Percentiles rank a stretch among this genome's conserved stretches.
Evolutionary conservation across 2,797 vertebrate genomes (phyloP).

Genomic region (Leptodactylus fallax): DNA sequence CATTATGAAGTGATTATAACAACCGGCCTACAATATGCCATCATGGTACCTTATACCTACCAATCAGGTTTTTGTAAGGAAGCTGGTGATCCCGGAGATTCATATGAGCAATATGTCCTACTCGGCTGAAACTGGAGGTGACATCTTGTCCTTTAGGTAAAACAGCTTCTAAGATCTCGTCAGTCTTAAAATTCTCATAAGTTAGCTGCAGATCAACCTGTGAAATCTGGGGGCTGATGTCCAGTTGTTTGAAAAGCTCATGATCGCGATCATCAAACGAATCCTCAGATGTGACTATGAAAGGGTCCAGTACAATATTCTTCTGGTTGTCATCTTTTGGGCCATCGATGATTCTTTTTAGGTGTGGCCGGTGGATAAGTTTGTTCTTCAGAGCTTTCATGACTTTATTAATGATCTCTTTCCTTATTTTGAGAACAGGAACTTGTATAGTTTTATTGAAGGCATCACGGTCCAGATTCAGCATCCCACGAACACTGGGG

Average conservation of each 20-base stretch:
- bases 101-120: conserved; percentile 95
- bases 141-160: conserved; percentile 92
- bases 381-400: conserved; percentile 83
- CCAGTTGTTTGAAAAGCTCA: conserved; percentile 77
- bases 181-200: conserved; percentile 90
- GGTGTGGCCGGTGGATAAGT: conserved; percentile 83
- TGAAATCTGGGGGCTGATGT: conserved; percentile 77
- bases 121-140: conserved; percentile 89
- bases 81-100: conserved; percentile 96
- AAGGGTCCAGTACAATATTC: conserved; percentile 88
- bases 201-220: conserved; percentile 82
- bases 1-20: too few relatives aligned
- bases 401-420: conserved; percentile 78
- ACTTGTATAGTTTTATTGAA: conserved; percentile 86
- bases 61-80: conserved; percentile 89
- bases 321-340: conserved; percentile 75
- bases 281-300: conserved; percentile 71
- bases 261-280: conserved; percentile 81
- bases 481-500: conserved; percentile 89
- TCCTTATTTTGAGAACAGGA: conserved; percentile 87
- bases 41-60: conserved; percentile 74
- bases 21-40: not conserved
- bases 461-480: conserved; percentile 82
- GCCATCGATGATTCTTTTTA: conserved; percentile 86
- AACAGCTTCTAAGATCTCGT: conserved; percentile 92